Evolutionary conservation across 1,140 invertebrate species (phyloP).

Genomic region (Tetragonula clypearis): DNA sequence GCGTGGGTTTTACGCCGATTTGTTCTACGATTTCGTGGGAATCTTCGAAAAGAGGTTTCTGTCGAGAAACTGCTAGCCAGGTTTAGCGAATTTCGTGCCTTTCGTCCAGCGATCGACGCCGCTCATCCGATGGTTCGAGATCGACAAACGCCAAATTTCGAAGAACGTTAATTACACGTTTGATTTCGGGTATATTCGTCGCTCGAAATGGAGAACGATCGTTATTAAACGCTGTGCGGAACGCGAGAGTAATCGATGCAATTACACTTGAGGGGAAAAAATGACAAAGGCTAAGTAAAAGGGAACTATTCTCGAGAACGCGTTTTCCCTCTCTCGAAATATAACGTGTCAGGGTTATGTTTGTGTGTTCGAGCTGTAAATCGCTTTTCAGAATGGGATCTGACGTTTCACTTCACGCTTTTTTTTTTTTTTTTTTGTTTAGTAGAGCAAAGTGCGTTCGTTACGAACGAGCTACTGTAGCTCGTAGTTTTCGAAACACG

Average conservation of each 20-base stretch:
- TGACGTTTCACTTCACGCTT: not conserved
- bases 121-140: too few relatives aligned
- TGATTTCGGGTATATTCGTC: too few relatives aligned
- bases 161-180: too few relatives aligned
- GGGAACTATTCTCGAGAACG: slow-evolving; percentile 17
- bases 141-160: too few relatives aligned
- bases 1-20: not conserved
- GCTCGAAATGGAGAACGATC: too few relatives aligned
- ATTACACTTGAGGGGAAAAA: slow-evolving; percentile 10
- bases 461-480: too few relatives aligned
- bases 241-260: slow-evolving; percentile 23
- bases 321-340: slow-evolving; percentile 18
- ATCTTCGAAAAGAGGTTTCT: too few relatives aligned
- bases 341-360: slow-evolving; percentile 3
- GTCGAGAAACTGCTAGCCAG: too few relatives aligned
- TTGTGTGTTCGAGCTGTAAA: not conserved
- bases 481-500: too few relatives aligned
- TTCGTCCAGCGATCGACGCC: too few relatives aligned
- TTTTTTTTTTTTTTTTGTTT: too few relatives aligned
- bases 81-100: too few relatives aligned
- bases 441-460: not conserved
- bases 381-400: not conserved
- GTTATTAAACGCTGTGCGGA: not conserved
- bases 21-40: not conserved
- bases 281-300: slow-evolving; percentile 17